phyloP scores from a whole-genome alignment of 2,797 vertebrate species.

The Orestias chungarensis region DNA sequence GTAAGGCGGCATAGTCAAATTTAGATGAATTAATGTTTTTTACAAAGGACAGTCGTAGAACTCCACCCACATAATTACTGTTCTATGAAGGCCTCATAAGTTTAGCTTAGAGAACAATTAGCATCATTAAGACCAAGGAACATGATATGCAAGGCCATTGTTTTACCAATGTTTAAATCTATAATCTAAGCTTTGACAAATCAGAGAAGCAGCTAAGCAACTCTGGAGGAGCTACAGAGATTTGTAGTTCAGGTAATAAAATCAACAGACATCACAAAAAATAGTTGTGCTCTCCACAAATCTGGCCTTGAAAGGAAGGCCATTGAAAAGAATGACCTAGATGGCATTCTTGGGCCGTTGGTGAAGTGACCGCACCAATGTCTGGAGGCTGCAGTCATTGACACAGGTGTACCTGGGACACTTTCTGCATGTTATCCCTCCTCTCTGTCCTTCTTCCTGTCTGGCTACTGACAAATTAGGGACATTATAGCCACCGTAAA shows the following conservation, averaged over 20 bases:
- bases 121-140: background rate
- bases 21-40: background rate
- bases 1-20: slow-evolving; percentile 19
- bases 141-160: background rate
- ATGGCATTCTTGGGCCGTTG: too few species aligned
- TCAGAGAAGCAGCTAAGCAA: background rate
- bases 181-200: background rate
- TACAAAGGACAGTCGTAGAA: background rate
- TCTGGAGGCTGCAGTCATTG: too few species aligned
- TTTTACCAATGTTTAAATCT: background rate
- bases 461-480: too few species aligned
- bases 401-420: too few species aligned
- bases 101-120: background rate
- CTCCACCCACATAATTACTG: too few species aligned
- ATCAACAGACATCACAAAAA: background rate
- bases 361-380: too few species aligned
- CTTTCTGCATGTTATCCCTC: too few species aligned
- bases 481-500: too few species aligned
- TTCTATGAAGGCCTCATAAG: background rate
- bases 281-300: background rate
- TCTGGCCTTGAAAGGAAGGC: background rate
- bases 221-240: slow-evolving; percentile 2
- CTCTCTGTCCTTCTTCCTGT: too few species aligned
- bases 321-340: too few species aligned
- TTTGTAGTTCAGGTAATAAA: background rate